phyloP scores from a whole-genome alignment of 2,888 invertebrate genomes.

The Nephrotoma guestfalica region DNA sequence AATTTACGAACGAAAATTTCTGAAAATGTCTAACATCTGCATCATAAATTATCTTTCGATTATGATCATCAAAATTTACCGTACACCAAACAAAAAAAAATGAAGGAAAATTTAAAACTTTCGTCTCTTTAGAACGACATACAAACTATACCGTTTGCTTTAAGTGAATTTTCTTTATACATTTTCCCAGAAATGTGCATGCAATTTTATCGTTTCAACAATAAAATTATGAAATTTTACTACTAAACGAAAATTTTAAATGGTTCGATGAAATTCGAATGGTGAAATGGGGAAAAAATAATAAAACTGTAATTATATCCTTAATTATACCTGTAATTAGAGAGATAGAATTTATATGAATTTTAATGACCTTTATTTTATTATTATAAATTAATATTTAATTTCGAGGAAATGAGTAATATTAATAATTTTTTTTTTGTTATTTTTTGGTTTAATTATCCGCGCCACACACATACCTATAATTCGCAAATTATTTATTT shows the following conservation, averaged over 20 bases:
- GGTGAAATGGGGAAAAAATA: not conserved
- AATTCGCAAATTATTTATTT: slow-evolving; percentile 11
- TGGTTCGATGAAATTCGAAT: not conserved
- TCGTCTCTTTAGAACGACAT: not conserved
- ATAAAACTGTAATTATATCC: not conserved
- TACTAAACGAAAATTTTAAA: not conserved
- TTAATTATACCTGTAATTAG: not conserved
- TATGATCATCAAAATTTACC: not conserved
- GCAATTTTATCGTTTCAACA: not conserved
- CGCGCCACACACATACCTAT: not conserved
- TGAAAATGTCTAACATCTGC: not conserved
- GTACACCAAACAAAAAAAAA: not conserved
- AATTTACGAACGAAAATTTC: not conserved
- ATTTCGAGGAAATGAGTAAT: not conserved
- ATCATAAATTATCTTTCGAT: slow-evolving; percentile 3
- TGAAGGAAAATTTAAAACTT: not conserved
- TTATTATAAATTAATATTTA: not conserved
- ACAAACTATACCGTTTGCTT: not conserved
- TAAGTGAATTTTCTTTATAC: not conserved
- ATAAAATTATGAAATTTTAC: not conserved
- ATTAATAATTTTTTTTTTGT: no score
- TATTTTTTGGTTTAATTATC: not conserved
- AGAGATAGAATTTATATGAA: not conserved
- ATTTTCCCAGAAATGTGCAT: not conserved
- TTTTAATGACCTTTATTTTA: not conserved